Evolutionary conservation across 1,140 invertebrate species (phyloP).

Genomic region (Epicauta chinensis): DNA sequence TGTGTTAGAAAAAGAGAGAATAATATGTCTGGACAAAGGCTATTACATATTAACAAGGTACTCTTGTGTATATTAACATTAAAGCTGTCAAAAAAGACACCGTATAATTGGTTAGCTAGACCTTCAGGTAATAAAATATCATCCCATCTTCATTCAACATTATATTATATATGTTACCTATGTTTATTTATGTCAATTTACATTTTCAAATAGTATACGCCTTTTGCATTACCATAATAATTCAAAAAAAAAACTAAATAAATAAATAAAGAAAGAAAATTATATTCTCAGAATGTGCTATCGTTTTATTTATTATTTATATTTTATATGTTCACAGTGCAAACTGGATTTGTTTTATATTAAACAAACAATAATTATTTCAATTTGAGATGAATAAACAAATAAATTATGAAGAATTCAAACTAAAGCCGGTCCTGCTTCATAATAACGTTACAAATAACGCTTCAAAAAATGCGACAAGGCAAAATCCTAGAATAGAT

Average conservation of each 20-base stretch:
- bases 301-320: not conserved
- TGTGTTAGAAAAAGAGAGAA: too few species aligned
- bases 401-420: too few species aligned
- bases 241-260: slow-evolving; percentile 36
- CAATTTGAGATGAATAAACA: too few species aligned
- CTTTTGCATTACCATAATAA: slow-evolving; percentile 42
- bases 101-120: slow-evolving; percentile 41
- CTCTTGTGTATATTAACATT: slow-evolving; percentile 42
- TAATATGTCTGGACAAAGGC: slow-evolving; percentile 24
- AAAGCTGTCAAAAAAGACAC: slow-evolving; percentile 42
- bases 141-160: slow-evolving; percentile 25
- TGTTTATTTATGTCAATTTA: slow-evolving; percentile 37
- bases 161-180: not conserved
- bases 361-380: too few species aligned
- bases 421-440: too few species aligned
- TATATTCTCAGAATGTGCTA: too few species aligned
- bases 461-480: too few species aligned
- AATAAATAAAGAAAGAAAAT: too few species aligned
- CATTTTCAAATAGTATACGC: slow-evolving; percentile 41
- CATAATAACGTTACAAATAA: too few species aligned
- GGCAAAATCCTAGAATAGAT: too few species aligned
- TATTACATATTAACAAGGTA: slow-evolving; percentile 42
- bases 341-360: too few species aligned
- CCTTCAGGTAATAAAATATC: slow-evolving; percentile 41
- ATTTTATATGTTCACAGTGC: too few species aligned